Percentiles rank a stretch among this genome's conserved stretches.
These are phyloP conservation scores for Ariolimax columbianus DNA, from an alignment of 2,888 invertebrate genomes.

Conservation along the genomic window DNA sequence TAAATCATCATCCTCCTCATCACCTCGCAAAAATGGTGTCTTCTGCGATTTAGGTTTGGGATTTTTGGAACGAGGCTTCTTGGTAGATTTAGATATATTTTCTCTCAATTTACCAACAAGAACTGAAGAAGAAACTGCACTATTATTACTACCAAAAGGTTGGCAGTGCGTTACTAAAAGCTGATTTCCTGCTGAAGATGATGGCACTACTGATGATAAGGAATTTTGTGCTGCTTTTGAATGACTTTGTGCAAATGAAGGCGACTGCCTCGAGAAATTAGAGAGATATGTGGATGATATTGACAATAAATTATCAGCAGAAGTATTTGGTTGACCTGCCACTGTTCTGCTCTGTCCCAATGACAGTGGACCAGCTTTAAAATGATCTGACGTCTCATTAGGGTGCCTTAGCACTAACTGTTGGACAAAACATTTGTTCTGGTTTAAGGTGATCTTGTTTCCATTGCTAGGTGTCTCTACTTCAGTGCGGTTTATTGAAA, in stretches of 20 bases:
- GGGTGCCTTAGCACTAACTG: neutral
- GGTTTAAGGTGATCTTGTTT: neutral
- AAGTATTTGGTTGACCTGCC: neutral
- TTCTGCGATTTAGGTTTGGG: slow-evolving; percentile 3
- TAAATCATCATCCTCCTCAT: slow-evolving; percentile 48
- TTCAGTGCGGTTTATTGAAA: neutral
- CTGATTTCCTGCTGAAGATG: neutral
- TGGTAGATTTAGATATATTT: neutral
- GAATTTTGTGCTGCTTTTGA: neutral
- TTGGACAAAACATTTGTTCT: neutral
- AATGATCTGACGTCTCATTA: neutral
- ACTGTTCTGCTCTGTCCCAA: neutral
- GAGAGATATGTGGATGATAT: neutral
- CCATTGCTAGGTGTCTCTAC: neutral
- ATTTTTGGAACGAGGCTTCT: slow-evolving; percentile 6
- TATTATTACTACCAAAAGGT: neutral
- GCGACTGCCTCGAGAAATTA: neutral
- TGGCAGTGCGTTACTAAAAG: neutral
- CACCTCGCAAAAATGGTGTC: neutral
- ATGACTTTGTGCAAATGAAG: neutral
- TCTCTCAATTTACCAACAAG: neutral
- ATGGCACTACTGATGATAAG: neutral
- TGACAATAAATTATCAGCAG: neutral
- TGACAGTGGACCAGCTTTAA: neutral
- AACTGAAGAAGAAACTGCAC: neutral